Evolutionary conservation across 2,113 vertebrate genomes (phyloP), one percentile per base, ranked within the genome.

Genomic region (Noturus placidus): DNA sequence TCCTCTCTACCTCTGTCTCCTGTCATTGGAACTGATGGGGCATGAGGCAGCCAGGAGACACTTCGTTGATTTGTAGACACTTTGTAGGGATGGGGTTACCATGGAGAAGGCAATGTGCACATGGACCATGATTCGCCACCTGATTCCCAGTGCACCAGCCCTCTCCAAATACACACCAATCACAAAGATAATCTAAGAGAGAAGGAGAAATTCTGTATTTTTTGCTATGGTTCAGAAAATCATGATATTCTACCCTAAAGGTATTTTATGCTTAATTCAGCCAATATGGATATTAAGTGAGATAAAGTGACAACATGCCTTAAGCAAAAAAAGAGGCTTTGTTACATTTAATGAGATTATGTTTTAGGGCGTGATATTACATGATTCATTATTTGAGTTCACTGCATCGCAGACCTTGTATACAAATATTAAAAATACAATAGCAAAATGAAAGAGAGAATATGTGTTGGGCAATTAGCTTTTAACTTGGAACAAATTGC

Each of bases 401-500:
- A 79, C 67, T 35, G 13, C 35, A 76, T 79, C 11, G 81, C 11
- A 81, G 87, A 82, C 78, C 52, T 83, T 81, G 54, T 59, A 87
- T 74, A 78, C 57, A 87, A 63, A 84, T 63, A 59, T 27, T 74
- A 54, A 92, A 92, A 89, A 87, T 76, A 83, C 88, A 92, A 85
- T 92, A 83, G 72, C 30, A 91, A 92, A 93, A 89, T 80, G 52
- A 87, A 91, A 91, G 87, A 89, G 89, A 89, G 85, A 84, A 46
- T 72, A 90, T 89, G 91, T 89, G 30, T 82, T 27, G 83, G 85
- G 90, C 93, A 94, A 94, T 95, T 94, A 93, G 92, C 93, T 92
- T 91, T 81, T 92, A 93, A 94, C 93, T 94, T 89, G 20, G 50
- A 92, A 88, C 91, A 94, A 92, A 94, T 94, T 94, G 92, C 91